Evolutionary conservation across 1,140 invertebrate species (phyloP).

Genomic region (Drosophila quadrilineata): DNA sequence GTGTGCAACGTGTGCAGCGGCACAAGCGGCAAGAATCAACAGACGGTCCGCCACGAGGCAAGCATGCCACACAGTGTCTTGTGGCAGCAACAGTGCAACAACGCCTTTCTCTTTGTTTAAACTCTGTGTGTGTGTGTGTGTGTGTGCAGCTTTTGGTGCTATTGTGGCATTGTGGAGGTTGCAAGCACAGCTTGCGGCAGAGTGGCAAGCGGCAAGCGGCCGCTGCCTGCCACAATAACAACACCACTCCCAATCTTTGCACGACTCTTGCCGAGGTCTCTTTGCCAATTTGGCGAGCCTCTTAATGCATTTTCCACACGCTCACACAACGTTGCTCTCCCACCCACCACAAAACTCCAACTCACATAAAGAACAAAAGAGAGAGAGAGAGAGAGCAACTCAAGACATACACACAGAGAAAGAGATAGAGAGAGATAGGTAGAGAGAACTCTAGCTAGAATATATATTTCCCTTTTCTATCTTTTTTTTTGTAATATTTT

Average conservation of each 20-base stretch:
- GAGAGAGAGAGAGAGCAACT: slow-evolving; percentile 4
- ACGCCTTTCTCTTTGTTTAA: slow-evolving; percentile 70
- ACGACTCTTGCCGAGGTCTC: slow-evolving; percentile 60
- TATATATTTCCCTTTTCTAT: no score
- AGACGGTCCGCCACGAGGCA: neutral
- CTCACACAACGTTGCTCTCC: slow-evolving; percentile 26
- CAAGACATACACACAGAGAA: slow-evolving; percentile 3
- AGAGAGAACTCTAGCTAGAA: slow-evolving; percentile 11
- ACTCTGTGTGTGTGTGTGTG: neutral
- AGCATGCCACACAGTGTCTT: slow-evolving; percentile 17
- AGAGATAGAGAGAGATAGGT: neutral
- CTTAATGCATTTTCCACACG: slow-evolving; percentile 53
- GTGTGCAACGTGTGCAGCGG: slow-evolving; percentile 6
- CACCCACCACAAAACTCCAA: slow-evolving; percentile 43
- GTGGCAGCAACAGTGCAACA: slow-evolving; percentile 46
- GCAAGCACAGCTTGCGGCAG: slow-evolving; percentile 1
- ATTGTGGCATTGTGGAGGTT: slow-evolving; percentile 3
- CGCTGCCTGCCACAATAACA: no score
- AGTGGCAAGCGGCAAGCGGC: slow-evolving; percentile 9
- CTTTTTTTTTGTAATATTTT: no score
- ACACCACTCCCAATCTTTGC: slow-evolving; percentile 70
- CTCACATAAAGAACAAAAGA: neutral
- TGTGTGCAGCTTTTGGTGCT: slow-evolving; percentile 4
- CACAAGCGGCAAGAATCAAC: neutral
- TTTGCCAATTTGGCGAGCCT: slow-evolving; percentile 49